Percentiles rank a stretch among this genome's conserved stretches.
Evolutionary conservation across 1,140 invertebrate species (phyloP).

Genomic region (Hylaeus volcanicus): DNA sequence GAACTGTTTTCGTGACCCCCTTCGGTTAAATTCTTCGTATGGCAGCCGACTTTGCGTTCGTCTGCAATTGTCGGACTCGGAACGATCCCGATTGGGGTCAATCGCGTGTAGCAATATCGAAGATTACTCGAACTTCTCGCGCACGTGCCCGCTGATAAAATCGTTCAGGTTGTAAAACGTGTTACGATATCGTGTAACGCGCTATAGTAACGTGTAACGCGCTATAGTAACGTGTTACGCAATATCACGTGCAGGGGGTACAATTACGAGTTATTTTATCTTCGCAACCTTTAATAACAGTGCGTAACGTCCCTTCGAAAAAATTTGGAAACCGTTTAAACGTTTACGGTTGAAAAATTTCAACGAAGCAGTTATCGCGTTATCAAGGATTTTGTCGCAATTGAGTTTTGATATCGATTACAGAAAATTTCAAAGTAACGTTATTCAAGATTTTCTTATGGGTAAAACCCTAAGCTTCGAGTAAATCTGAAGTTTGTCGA

Average conservation of each 20-base stretch:
- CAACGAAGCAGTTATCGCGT: no score
- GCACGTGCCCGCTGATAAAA: conserved; percentile 20
- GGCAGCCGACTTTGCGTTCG: conserved; percentile 63
- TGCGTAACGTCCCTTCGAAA: no score
- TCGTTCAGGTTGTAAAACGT: conserved; percentile 14
- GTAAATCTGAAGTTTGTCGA: no score
- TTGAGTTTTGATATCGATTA: no score
- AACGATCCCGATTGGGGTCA: conserved; percentile 69
- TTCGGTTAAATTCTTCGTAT: conserved; percentile 61
- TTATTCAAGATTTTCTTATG: no score
- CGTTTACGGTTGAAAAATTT: no score
- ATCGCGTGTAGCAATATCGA: conserved; percentile 58
- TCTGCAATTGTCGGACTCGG: conserved; percentile 68
- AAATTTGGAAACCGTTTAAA: no score
- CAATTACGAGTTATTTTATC: conserved; percentile 4
- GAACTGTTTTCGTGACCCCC: conserved; percentile 24
- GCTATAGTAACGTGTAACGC: neutral
- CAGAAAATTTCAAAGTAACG: no score
- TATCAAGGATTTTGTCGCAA: no score
- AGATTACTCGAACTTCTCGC: conserved; percentile 42
- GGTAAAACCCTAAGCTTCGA: no score
- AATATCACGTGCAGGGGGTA: neutral
- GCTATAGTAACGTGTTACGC: neutral
- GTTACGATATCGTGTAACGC: neutral
- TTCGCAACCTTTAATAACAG: no score